Conservation (phyloP, 2,797 vertebrate species). For the Distichodus sexfasciatus region DNA sequence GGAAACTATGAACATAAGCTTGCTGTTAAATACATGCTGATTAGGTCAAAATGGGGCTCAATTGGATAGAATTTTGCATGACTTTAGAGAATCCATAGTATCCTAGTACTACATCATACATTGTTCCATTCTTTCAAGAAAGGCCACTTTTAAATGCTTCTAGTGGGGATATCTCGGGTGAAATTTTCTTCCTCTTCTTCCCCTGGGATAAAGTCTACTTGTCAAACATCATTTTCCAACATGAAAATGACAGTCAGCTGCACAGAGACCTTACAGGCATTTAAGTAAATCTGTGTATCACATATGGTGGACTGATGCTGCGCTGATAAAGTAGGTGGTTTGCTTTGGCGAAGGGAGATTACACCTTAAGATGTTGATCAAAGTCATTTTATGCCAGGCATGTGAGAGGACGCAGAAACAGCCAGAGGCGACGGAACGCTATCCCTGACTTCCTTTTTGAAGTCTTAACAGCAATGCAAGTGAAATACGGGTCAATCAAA, state of each 20-base stretch:
- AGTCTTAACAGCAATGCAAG: constrained; percentile 5
- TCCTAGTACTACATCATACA: too few relatives aligned
- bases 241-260: constrained; percentile 6
- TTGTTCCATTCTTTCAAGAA: too few relatives aligned
- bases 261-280: neutral
- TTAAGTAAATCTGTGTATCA: neutral
- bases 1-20: too few relatives aligned
- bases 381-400: constrained; percentile 1
- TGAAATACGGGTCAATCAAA: neutral
- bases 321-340: neutral
- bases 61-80: too few relatives aligned
- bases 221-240: constrained; percentile 4
- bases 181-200: neutral
- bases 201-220: neutral
- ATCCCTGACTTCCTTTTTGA: constrained; percentile 13
- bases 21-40: too few relatives aligned
- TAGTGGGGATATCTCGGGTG: neutral
- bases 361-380: constrained; percentile 3
- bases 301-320: neutral
- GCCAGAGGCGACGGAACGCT: neutral
- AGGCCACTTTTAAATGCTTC: neutral
- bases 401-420: constrained; percentile 3
- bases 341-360: neutral
- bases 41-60: too few relatives aligned
- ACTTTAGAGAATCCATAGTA: too few relatives aligned